Evolutionary conservation across 2,797 vertebrate genomes (phyloP), one percentile per base, ranked within the genome.

Genomic region (Carapus acus): DNA sequence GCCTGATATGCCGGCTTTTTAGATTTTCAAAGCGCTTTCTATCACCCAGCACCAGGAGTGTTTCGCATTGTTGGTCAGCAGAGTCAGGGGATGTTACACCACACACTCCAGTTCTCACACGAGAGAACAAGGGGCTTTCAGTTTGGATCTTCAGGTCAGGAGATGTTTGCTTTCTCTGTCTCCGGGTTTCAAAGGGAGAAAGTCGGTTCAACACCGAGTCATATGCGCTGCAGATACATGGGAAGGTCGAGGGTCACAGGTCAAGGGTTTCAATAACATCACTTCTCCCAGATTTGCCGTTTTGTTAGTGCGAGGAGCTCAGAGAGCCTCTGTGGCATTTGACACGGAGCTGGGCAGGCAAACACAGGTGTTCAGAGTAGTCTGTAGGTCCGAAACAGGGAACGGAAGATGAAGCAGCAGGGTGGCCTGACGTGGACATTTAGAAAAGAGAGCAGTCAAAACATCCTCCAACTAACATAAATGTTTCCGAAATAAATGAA

Each of bases 101-200:
- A 50, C 41, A 33, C 19, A 15, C 15, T 54, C 24, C 22, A 24
- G 21, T 46, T 65, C 49, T 45, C 59, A 49, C 8, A 37, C 40
- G 49, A 29, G 62, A 62, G 52, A 52, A 58, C 49, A 53, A 22
- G 37, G 11, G 41, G 29, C 49, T 43, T 68, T 43, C 34, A 63
- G 54, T 59, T 51, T 40, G 65, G 55, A 73, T 60, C 8, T 13
- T 53, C 15, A 61, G 37, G 51, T 71, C 54, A 17, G 49, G 37
- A 51, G 51, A 61, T 83, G 77, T 83, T 84, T 85, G 71, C 73
- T 85, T 83, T 82, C 78, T 79, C 49, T 76, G 68, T 69, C 75
- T 76, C 44, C 42, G 40, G 39, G 57, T 85, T 85, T 84, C 79
- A 87, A 84, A 86, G 79, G 67, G 71, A 78, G 58, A 71, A 58